Base-by-base conservation (phyloP, 2,797 vertebrate genomes). In the Myotis daubentonii region DNA sequence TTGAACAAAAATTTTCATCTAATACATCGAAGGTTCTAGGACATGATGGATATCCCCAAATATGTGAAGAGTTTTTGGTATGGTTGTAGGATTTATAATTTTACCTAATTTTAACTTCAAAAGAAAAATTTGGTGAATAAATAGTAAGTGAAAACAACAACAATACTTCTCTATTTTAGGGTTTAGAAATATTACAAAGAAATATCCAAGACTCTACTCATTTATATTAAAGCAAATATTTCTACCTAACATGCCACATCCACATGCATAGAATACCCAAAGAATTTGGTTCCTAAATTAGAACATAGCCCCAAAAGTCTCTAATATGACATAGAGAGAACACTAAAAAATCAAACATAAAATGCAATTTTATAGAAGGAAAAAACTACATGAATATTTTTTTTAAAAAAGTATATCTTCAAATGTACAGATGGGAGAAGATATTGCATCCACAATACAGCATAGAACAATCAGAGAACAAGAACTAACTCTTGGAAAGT, bases 1-100 rank as follows among this genome's bases (percentile, higher is more conserved):
- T 33, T n/a, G 68, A 94, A 80, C 5, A 11, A 93, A 91, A 89
- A 75, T 74, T 92, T 82, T 53, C 33, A 76, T 72, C 25, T 66
- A 15, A 74, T 65, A 78, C 13, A 57, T 36, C 76, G 19, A 90
- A 85, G 8, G 13, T 11, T 91, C 44, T 71, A 16, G 47, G 28
- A 86, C 3, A 72, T 72, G 33, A 91, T 65, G 22, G 5, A 57
- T 80, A 79, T 79, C 36, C 9, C 11, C 47, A 85, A 81, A 68
- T 25, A 92, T 83, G 36, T 70, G 28, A 85, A 75, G 15, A 83
- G 1, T 74, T 79, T 79, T 38, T 76, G 16, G 2, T 71, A 51
- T 15, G 12, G 25, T 33, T 76, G 1, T 53, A 89, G 11, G 1
- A 51, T 62, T 93, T 53, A 28, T 62, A 62, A 62, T 57, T 80